Evolutionary conservation across 1,140 invertebrate species (phyloP).

Genomic region (Trichoplusia ni): DNA sequence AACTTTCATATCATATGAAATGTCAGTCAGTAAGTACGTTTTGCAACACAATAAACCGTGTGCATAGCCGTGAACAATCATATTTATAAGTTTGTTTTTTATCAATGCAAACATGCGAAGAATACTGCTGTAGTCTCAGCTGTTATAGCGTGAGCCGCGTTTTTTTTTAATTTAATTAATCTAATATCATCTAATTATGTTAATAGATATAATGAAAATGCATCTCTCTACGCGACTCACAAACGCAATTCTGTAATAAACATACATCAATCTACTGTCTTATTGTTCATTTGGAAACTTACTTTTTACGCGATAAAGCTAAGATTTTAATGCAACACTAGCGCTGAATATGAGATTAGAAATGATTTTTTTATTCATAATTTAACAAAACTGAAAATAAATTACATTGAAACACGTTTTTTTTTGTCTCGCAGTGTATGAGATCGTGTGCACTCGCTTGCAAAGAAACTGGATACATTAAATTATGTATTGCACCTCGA

Average conservation of each 20-base stretch:
- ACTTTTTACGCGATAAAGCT: background rate
- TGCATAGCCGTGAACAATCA: conserved; percentile 45
- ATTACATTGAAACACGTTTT: background rate
- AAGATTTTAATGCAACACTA: background rate
- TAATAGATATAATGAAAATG: conserved; percentile 17
- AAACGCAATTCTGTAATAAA: conserved; percentile 6
- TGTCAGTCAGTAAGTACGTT: conserved; percentile 16
- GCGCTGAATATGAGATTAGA: conserved; percentile 5
- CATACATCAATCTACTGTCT: conserved; percentile 15
- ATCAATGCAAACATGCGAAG: conserved; percentile 49
- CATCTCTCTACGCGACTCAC: conserved; percentile 8
- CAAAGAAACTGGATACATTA: conserved; percentile 29
- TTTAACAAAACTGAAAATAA: conserved; percentile 13
- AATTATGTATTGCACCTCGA: conserved; percentile 27
- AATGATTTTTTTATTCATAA: background rate
- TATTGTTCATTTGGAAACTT: conserved; percentile 3
- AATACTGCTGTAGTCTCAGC: background rate
- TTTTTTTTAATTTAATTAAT: conserved; percentile 29
- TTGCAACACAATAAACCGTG: conserved; percentile 42
- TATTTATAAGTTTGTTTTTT: conserved; percentile 58
- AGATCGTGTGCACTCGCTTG: conserved; percentile 16
- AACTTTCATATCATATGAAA: conserved; percentile 11
- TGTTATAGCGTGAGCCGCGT: conserved; percentile 19
- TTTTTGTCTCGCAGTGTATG: conserved; percentile 6
- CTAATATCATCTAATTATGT: conserved; percentile 35